Conservation (phyloP, 2,797 vertebrate genomes). For the Limosa lapponica region DNA sequence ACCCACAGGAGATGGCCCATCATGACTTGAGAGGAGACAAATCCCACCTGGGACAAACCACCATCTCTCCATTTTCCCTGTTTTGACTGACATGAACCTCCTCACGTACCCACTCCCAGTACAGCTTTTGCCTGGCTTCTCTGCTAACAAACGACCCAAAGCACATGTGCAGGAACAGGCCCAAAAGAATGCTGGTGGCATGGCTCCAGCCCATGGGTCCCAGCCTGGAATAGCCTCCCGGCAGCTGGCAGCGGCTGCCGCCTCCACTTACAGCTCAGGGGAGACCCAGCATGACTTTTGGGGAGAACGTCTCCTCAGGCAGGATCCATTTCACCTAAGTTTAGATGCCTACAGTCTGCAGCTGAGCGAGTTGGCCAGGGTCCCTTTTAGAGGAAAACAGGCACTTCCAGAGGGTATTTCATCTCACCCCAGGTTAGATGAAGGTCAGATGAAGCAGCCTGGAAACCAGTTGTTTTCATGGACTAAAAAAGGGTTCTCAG, state of each 20-base stretch:
- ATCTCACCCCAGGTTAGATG: background rate
- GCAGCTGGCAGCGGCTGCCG: background rate
- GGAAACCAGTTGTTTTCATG: background rate
- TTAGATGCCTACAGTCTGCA: background rate
- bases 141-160: background rate
- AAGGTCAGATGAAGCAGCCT: conserved; percentile 20
- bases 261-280: background rate
- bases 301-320: background rate
- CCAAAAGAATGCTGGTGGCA: background rate
- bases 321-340: background rate
- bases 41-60: background rate
- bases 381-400: background rate
- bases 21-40: background rate
- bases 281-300: background rate
- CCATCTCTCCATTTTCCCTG: background rate
- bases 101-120: fast-evolving
- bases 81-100: fast-evolving
- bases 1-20: background rate
- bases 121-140: background rate
- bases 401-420: background rate
- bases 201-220: fast-evolving
- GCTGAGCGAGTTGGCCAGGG: fast-evolving
- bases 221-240: background rate
- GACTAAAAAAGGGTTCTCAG: conserved; percentile 19
- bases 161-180: background rate